Conservation (phyloP, 2,888 invertebrate species). For the Lithophane leautieri region DNA sequence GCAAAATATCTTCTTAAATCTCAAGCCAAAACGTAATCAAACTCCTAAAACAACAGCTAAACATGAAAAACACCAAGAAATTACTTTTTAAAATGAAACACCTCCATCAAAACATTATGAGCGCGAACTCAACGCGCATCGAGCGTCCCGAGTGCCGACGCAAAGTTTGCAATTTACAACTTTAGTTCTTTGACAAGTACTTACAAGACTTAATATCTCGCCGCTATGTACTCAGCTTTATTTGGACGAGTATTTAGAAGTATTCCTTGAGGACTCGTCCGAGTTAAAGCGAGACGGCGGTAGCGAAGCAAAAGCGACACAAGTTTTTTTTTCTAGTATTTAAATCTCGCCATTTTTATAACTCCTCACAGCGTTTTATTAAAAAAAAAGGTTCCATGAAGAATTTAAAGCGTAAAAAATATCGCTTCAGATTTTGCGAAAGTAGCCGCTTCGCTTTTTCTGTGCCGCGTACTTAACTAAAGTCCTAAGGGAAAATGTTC, state of each 20-base stretch:
- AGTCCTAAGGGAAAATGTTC: constrained; percentile 64
- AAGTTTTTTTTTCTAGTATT: background rate
- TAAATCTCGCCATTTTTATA: background rate
- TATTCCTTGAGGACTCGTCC: constrained; percentile 60
- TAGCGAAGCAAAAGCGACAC: background rate
- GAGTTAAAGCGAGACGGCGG: constrained; percentile 15
- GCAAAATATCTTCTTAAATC: background rate
- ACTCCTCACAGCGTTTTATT: too few relatives aligned
- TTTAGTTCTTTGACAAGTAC: constrained; percentile 70
- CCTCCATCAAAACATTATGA: constrained; percentile 65
- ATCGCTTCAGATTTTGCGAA: background rate
- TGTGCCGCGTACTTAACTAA: constrained; percentile 3
- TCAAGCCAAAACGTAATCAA: constrained; percentile 5
- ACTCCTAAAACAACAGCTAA: constrained; percentile 34
- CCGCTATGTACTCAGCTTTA: constrained; percentile 73
- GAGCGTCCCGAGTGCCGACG: constrained; percentile 59
- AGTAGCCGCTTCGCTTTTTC: background rate
- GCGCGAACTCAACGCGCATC: constrained; percentile 60
- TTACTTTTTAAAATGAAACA: constrained; percentile 63
- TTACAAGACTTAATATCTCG: constrained; percentile 67
- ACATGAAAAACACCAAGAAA: constrained; percentile 44
- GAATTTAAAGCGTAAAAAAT: background rate
- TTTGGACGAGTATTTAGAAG: constrained; percentile 73
- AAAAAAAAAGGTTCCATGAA: background rate
- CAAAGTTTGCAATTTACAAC: constrained; percentile 72